These are phyloP conservation scores for Drosophila mimica DNA, from an alignment of 2,888 invertebrate genomes.

Conservation along the genomic window DNA sequence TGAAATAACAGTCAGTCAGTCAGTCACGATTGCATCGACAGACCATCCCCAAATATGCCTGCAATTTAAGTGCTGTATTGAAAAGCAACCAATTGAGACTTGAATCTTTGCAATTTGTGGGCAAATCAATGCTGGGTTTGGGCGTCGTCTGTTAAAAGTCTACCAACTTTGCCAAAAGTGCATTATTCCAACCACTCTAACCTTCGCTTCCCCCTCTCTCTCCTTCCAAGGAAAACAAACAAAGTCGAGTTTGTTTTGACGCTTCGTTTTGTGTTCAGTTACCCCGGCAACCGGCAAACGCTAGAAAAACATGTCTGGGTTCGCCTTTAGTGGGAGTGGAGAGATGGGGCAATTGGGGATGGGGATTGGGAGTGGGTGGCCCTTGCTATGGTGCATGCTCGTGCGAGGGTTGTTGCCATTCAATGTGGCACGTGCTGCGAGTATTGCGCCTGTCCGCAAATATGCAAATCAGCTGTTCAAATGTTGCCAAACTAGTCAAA, in stretches of 20 bases:
- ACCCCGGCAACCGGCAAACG: constrained; percentile 69
- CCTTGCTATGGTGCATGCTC: not conserved
- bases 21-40: constrained; percentile 42
- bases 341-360: not conserved
- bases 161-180: constrained; percentile 54
- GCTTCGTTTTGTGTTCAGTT: constrained; percentile 58
- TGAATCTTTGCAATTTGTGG: not conserved
- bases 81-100: constrained; percentile 23
- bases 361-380: not conserved
- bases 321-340: constrained; percentile 5
- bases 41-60: constrained; percentile 27
- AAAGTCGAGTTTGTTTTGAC: constrained; percentile 74
- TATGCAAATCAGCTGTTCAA: constrained; percentile 57
- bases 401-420: constrained; percentile 52
- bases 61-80: constrained; percentile 18
- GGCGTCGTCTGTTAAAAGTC: constrained; percentile 33
- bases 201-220: not conserved
- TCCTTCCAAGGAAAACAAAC: constrained; percentile 38
- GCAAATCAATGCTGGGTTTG: constrained; percentile 5
- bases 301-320: constrained; percentile 65
- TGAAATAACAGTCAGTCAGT: constrained; percentile 15
- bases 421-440: constrained; percentile 60
- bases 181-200: constrained; percentile 54
- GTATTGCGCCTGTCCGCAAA: constrained; percentile 64
- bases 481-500: constrained; percentile 21